Evolutionary conservation across 2,113 vertebrate species (phyloP).

Genomic region (Parotia lawesii): DNA sequence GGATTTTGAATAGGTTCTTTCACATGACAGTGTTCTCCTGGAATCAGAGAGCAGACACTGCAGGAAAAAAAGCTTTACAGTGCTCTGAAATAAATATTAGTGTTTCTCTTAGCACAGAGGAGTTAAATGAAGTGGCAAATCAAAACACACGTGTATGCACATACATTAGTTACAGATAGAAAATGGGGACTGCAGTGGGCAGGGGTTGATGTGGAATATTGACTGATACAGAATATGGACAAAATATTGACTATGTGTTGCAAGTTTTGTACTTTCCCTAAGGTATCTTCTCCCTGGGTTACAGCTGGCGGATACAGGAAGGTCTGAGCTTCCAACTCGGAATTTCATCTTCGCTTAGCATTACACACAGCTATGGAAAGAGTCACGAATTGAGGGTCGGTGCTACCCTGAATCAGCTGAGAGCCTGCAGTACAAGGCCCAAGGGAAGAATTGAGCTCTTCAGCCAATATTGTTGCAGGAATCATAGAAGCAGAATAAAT

Average conservation of each 20-base stretch:
- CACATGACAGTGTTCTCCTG: conserved; percentile 50
- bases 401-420: not conserved
- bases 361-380: not conserved
- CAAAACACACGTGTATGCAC: not conserved
- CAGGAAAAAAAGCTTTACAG: conserved; percentile 45
- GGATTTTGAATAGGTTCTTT: conserved; percentile 66
- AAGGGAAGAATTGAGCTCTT: not conserved
- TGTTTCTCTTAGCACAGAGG: conserved; percentile 53
- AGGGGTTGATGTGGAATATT: not conserved
- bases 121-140: conserved; percentile 49
- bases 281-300: not conserved
- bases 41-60: conserved; percentile 50
- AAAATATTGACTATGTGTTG: not conserved
- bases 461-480: not conserved
- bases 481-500: not conserved
- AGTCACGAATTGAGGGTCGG: not conserved
- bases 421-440: not conserved
- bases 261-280: not conserved
- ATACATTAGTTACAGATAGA: conserved; percentile 13
- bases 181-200: not conserved
- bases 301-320: not conserved
- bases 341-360: not conserved
- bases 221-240: not conserved
- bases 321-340: not conserved
- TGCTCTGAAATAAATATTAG: conserved; percentile 51